phyloP scores from a whole-genome alignment of 1,140 invertebrate species.

The Bombus fervidus region DNA sequence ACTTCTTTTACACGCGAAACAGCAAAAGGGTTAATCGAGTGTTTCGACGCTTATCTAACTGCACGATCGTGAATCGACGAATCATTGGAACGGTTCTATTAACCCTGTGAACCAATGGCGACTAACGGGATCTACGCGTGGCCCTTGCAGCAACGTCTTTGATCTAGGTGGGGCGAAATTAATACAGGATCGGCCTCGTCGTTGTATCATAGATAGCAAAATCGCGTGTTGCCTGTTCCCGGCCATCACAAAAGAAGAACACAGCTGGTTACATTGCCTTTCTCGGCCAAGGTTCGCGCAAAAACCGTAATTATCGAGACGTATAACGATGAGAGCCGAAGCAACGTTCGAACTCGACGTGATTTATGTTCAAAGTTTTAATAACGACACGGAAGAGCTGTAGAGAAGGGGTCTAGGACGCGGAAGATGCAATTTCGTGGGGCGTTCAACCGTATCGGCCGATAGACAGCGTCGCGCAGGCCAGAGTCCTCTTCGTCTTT shows the following conservation, averaged over 20 bases:
- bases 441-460: conserved; percentile 13
- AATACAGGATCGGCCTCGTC: conserved; percentile 31
- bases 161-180: conserved; percentile 48
- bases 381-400: not conserved
- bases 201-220: not conserved
- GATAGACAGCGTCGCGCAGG: not conserved
- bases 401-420: not conserved
- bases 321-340: conserved; percentile 11
- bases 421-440: conserved; percentile 15
- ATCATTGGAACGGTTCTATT: conserved; percentile 60
- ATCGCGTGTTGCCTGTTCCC: conserved; percentile 9
- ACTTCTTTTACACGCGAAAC: not conserved
- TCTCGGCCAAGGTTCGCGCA: conserved; percentile 22
- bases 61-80: conserved; percentile 50
- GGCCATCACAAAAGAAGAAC: not conserved
- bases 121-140: conserved; percentile 60
- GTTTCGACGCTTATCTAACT: conserved; percentile 38
- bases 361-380: conserved; percentile 22
- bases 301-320: conserved; percentile 33
- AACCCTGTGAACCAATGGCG: conserved; percentile 48
- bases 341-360: not conserved
- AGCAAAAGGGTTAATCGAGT: not conserved
- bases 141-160: conserved; percentile 31
- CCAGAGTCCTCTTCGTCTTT: conserved; percentile 21
- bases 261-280: not conserved